Conservation (phyloP, 1,140 invertebrate genomes). For the Yoshiicerus persimilis region DNA sequence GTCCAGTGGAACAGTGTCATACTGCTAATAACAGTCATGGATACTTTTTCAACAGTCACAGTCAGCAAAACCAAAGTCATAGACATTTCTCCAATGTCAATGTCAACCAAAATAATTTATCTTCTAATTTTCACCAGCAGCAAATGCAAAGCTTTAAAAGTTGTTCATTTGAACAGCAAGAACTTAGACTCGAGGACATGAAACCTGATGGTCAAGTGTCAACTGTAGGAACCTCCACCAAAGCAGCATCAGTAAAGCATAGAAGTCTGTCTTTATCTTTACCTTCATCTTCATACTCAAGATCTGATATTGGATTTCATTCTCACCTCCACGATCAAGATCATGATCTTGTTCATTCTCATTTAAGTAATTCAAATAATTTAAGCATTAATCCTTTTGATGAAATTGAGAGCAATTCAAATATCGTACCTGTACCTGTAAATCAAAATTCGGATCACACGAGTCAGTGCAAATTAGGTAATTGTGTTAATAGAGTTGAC, state of each 20-base stretch:
- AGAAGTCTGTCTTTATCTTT: conserved; percentile 39
- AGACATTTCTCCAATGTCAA: conserved; percentile 9
- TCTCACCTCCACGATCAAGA: neutral
- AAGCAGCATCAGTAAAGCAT: conserved; percentile 39
- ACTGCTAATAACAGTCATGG: neutral
- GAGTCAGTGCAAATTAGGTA: conserved; percentile 31
- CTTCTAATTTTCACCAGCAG: conserved; percentile 16
- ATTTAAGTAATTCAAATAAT: conserved; percentile 18
- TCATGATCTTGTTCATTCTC: conserved; percentile 8
- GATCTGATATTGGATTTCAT: conserved; percentile 26
- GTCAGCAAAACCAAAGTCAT: neutral
- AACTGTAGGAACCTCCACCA: neutral
- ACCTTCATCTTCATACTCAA: conserved; percentile 29
- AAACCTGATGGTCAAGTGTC: conserved; percentile 6
- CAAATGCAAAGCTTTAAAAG: conserved; percentile 39
- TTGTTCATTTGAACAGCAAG: conserved; percentile 39
- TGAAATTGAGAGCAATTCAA: conserved; percentile 7
- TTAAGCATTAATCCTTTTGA: conserved; percentile 12
- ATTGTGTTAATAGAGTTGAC: neutral
- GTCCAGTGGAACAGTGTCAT: neutral
- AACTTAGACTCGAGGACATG: conserved; percentile 11
- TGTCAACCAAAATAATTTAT: neutral
- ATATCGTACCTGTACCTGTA: neutral
- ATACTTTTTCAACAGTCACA: conserved; percentile 28
- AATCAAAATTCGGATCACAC: conserved; percentile 3